Percentiles rank a stretch among this genome's conserved stretches.
Conservation (phyloP, 2,113 vertebrate genomes). For the Oncorhynchus mykiss region DNA sequence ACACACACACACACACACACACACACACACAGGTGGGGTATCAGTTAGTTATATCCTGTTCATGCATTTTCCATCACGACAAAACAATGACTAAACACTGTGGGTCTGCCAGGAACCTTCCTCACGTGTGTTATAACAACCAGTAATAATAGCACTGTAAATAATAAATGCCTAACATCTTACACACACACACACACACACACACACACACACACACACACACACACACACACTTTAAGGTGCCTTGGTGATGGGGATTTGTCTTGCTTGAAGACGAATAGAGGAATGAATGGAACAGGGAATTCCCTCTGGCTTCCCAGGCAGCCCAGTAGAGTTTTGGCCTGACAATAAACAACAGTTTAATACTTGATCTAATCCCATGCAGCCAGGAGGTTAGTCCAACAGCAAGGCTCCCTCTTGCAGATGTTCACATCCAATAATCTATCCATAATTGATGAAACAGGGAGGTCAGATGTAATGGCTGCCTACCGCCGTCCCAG, state of each 20-base stretch:
- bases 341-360: constrained; percentile 99
- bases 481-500: constrained; percentile 86
- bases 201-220: constrained; percentile 42
- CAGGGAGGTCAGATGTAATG: constrained; percentile 99
- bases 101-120: constrained; percentile 86
- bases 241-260: constrained; percentile 84
- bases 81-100: constrained; percentile 78
- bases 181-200: constrained; percentile 51
- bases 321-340: constrained; percentile 86
- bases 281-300: constrained; percentile 61
- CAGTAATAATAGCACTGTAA: constrained; percentile 83
- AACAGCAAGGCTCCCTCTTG: constrained; percentile 84
- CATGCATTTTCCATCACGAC: constrained; percentile 76
- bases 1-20: no score
- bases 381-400: constrained; percentile 91
- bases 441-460: constrained; percentile 99
- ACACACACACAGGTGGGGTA: background rate
- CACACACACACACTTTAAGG: constrained; percentile 79
- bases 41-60: constrained; percentile 30
- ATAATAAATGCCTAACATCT: constrained; percentile 88
- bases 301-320: constrained; percentile 80
- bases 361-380: constrained; percentile 98
- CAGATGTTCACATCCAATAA: constrained; percentile 99
- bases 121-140: constrained; percentile 87
- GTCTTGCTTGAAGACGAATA: constrained; percentile 51